Evolutionary conservation across 2,797 vertebrate genomes (phyloP), one percentile per base, ranked within the genome.

Genomic region (Melopsittacus undulatus): DNA sequence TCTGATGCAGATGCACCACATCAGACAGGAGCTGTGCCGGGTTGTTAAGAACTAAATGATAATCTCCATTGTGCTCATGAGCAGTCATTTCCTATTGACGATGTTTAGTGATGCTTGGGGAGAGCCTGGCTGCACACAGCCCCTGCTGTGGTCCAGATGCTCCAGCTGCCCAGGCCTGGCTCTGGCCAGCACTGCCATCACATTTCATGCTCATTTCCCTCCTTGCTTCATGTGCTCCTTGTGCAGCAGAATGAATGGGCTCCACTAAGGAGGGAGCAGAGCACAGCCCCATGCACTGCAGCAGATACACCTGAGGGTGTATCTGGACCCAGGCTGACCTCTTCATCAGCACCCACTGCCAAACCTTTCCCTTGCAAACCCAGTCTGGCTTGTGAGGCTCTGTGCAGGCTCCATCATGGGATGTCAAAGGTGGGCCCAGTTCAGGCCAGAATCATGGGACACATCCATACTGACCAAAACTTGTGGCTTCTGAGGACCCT

Each of bases 1-100:
- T 85, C 72, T 91, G 45, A 95, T 95, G 92, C 95, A 95, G 95
- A 96, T 94, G 83, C 43, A 27, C 52, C 74, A 80, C 94, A 92
- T 94, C 94, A 96, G 91, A 94, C 79, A 4, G 88, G 92, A 91
- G 90, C 90, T 30, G 89, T 61, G 91, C 87, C 46, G 85, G 69
- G 84, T 18, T 43, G 87, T 22, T 77, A 32, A 11, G 94, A 43
- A 75, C 89, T 62, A 51, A 87, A 24, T 5, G 13, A 69, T 83
- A 42, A 84, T 95, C 80, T 84, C 68, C 93, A 61, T 62, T 82
- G 91, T 84, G 89, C 94, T 96, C 87, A 80, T 92, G 96, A 96
- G 94, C 95, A 95, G 92, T 72, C 91, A 93, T 90, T 70, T 87
- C 67, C 82, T 73, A 27, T 20, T 43, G 66, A 85, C 75, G 87